Percentiles rank a stretch among this genome's conserved stretches.
phyloP scores from a whole-genome alignment of 1,140 invertebrate species.

The Adelges cooleyi region DNA sequence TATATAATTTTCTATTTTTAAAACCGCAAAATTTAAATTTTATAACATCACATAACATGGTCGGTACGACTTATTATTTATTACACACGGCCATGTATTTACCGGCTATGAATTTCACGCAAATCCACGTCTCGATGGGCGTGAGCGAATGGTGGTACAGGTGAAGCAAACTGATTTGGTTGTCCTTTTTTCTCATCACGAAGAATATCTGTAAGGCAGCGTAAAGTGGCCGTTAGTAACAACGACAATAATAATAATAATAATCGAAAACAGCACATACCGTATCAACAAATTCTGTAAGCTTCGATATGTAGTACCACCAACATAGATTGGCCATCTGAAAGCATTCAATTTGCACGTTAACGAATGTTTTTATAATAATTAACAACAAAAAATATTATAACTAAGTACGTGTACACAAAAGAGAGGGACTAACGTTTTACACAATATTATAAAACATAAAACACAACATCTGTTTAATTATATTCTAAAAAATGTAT shows the following conservation, averaged over 20 bases:
- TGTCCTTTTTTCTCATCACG: conserved; percentile 81
- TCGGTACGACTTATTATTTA: background rate
- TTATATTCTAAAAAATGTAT: too few species aligned
- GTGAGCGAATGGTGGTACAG: conserved; percentile 92
- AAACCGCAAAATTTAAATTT: too few species aligned
- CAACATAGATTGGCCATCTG: conserved; percentile 89
- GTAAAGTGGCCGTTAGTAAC: too few species aligned
- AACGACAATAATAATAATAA: background rate
- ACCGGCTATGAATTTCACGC: conserved; percentile 89
- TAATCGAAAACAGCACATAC: conserved; percentile 40
- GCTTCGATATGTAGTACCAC: conserved; percentile 95
- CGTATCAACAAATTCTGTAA: conserved; percentile 91
- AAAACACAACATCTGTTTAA: too few species aligned
- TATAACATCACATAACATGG: too few species aligned
- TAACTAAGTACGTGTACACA: too few species aligned
- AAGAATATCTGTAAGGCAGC: conserved; percentile 76
- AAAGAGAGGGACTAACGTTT: too few species aligned
- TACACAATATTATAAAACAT: too few species aligned
- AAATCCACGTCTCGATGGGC: conserved; percentile 88
- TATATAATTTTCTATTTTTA: too few species aligned
- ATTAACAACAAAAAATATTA: too few species aligned
- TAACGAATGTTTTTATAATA: too few species aligned
- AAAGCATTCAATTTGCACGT: too few species aligned
- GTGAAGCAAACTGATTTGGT: conserved; percentile 83
- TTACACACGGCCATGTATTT: conserved; percentile 32